These are phyloP conservation scores for Zophobas morio DNA, from an alignment of 1,140 invertebrate genomes.

Conservation along the genomic window DNA sequence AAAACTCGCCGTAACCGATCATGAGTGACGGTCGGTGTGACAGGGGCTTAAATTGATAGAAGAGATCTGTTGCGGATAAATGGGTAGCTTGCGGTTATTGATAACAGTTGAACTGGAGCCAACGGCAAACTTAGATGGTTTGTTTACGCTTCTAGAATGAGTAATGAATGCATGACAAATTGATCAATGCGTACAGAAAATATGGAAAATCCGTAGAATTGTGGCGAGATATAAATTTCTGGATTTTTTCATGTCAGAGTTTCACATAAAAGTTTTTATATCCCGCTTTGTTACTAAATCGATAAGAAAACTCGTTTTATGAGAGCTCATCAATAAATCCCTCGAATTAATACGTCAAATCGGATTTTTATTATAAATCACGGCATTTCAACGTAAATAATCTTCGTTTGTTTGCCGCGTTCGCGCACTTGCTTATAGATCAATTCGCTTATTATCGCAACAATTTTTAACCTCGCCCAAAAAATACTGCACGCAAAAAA, in stretches of 20 bases:
- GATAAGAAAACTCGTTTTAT: slow-evolving; percentile 50
- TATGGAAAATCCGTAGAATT: slow-evolving; percentile 55
- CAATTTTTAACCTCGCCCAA: neutral
- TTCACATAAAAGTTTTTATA: slow-evolving; percentile 50
- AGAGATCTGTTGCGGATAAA: slow-evolving; percentile 59
- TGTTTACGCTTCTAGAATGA: slow-evolving; percentile 59
- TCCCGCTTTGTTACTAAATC: slow-evolving; percentile 48
- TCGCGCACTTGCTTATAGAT: slow-evolving; percentile 6
- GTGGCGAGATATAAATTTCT: slow-evolving; percentile 48
- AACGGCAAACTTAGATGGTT: slow-evolving; percentile 58
- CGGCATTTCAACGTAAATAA: slow-evolving; percentile 43
- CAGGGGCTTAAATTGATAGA: slow-evolving; percentile 58
- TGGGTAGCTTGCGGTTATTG: slow-evolving; percentile 58
- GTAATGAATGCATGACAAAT: slow-evolving; percentile 61
- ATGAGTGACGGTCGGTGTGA: slow-evolving; percentile 54
- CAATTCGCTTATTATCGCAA: neutral
- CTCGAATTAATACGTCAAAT: slow-evolving; percentile 48
- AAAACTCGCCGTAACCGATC: slow-evolving; percentile 50
- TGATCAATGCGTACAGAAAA: slow-evolving; percentile 57
- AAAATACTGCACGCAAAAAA: neutral
- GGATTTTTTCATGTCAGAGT: slow-evolving; percentile 48
- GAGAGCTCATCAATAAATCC: slow-evolving; percentile 47
- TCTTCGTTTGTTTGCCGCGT: slow-evolving; percentile 37
- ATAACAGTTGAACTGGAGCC: slow-evolving; percentile 59
- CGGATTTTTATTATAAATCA: slow-evolving; percentile 49